phyloP scores from a whole-genome alignment of 2,113 vertebrate genomes.

The Zosterops hypoxanthus region DNA sequence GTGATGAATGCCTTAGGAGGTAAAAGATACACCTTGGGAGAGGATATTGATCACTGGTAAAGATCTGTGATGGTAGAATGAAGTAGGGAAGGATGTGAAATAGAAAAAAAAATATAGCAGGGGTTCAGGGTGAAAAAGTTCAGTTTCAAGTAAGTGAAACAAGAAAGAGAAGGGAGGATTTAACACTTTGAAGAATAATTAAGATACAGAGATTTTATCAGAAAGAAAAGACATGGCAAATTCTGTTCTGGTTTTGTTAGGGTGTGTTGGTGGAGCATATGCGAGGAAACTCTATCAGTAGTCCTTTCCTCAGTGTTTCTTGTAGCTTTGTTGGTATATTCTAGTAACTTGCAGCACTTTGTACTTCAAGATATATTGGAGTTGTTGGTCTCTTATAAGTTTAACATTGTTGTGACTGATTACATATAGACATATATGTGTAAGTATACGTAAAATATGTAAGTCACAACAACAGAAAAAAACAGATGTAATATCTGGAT shows the following conservation, averaged over 20 bases:
- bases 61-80: background rate
- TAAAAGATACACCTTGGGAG: background rate
- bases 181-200: background rate
- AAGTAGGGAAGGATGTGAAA: background rate
- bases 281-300: background rate
- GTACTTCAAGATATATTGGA: background rate
- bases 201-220: background rate
- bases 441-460: background rate
- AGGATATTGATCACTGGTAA: background rate
- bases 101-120: background rate
- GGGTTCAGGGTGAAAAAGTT: background rate
- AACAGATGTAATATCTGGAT: background rate
- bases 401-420: background rate
- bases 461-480: background rate
- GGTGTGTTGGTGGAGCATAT: fast-evolving
- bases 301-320: background rate
- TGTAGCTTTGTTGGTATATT: background rate
- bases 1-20: background rate
- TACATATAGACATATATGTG: background rate
- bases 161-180: background rate
- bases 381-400: background rate
- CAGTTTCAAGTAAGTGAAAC: background rate
- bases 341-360: background rate
- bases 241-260: background rate
- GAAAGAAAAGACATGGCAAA: background rate